A percentile compares a stretch with the other conserved stretches of the same genome.
These are phyloP conservation scores for Yasuhikotakia modesta DNA, from an alignment of 2,797 vertebrate species.

Conservation along the genomic window DNA sequence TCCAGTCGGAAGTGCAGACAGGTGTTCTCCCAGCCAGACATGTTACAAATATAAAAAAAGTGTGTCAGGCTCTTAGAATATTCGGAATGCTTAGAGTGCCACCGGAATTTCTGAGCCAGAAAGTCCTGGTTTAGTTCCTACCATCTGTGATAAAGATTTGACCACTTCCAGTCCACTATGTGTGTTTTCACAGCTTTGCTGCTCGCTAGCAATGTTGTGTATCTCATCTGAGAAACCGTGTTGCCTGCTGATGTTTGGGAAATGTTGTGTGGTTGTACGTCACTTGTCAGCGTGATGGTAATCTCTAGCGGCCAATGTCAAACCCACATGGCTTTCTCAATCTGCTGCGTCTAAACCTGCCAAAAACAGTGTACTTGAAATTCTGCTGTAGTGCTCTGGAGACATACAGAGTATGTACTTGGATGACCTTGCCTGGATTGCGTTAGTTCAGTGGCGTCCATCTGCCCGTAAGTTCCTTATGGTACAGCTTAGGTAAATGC, in stretches of 20 bases:
- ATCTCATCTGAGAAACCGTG: constrained; percentile 22
- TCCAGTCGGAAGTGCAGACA: constrained; percentile 37
- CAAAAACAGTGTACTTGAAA: constrained; percentile 15
- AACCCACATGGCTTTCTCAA: constrained; percentile 47
- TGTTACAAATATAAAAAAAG: constrained; percentile 48
- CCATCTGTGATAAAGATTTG: constrained; percentile 48
- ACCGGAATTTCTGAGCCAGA: constrained; percentile 30
- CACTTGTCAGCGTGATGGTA: constrained; percentile 45
- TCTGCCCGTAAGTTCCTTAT: constrained; percentile 14
- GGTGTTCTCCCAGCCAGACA: constrained; percentile 37
- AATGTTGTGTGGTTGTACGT: constrained; percentile 31
- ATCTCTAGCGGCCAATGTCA: constrained; percentile 45
- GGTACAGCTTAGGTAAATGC: neutral
- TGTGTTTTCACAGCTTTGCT: constrained; percentile 40
- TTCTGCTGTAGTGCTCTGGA: constrained; percentile 18
- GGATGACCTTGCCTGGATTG: constrained; percentile 29
- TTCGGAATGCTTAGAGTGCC: constrained; percentile 61
- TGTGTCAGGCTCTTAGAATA: constrained; percentile 50
- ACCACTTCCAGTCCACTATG: constrained; percentile 17
- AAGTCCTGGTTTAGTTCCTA: constrained; percentile 37
- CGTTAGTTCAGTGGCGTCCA: constrained; percentile 4
- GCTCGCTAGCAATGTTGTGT: constrained; percentile 13
- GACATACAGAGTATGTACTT: constrained; percentile 32
- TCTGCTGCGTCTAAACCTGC: constrained; percentile 36
- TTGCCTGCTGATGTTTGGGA: constrained; percentile 18